Base-by-base conservation (phyloP, 2,113 vertebrate species). In the Thymallus thymallus region DNA sequence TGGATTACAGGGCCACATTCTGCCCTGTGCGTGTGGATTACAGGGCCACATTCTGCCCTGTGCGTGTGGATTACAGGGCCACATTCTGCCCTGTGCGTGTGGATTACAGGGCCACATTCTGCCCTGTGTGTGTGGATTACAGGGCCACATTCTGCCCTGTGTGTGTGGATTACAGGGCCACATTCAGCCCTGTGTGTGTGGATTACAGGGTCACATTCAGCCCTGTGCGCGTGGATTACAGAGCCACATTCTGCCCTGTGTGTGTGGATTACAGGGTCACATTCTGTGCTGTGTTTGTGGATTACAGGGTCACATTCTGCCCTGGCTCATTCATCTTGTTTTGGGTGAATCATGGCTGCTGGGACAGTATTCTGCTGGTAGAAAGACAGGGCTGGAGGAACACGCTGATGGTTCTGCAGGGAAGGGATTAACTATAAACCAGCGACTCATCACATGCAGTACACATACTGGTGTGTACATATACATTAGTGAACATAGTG, bases 201-300 rank as follows among this genome's bases (percentile, higher is more conserved):
- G 35, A 16, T 51, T 51, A 51, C 48, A 51, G 48, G 48, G 48
- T 51, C 48, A 51, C 48, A 16, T 51, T 51, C 48, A 18, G 48
- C 48, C 48, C 48, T 51, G 16, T 74, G 62, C 62, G 23, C 72
- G 62, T 65, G 65, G 35, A 16, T 51, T 51, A 51, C 48, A 51
- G 48, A 16, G 48, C 18, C 48, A 51, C 48, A 16, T 51, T 51
- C 48, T 51, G 48, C 48, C 48, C 48, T 51, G 16, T 74, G 62
- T 55, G 23, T 75, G 62, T 65, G 65, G 35, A 16, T 51, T 51
- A 51, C 48, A 51, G 48, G 48, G 48, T 51, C 48, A 51, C 48
- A 16, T 51, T 51, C 48, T 51, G 48, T n/a, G n/a, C n/a, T n/a
- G 60, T 74, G 62, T 55, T 20, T 75, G 62, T 65, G 65, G 35